Conservation (phyloP, 2,113 vertebrate genomes). For the Dasypus novemcinctus region DNA sequence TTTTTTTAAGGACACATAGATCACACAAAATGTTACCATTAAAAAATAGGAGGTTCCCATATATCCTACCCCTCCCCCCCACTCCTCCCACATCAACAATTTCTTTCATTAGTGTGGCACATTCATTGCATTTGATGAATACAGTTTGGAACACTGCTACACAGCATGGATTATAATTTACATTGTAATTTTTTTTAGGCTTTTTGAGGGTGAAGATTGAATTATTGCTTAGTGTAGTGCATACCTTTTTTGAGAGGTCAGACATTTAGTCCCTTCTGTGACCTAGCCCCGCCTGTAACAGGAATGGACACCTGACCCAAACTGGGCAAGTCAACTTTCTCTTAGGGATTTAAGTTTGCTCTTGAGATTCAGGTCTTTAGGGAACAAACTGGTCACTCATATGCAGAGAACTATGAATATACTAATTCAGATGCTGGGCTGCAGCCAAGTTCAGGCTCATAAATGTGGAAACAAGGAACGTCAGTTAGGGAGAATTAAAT, state of each 20-base stretch:
- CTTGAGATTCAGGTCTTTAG: background rate
- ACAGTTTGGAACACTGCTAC: too few species aligned
- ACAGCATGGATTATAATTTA: too few species aligned
- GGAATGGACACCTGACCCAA: background rate
- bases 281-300: background rate
- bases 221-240: background rate
- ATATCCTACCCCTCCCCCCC: too few species aligned
- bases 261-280: background rate
- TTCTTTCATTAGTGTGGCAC: too few species aligned
- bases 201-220: background rate
- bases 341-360: slow-evolving; percentile 6
- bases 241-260: background rate
- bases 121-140: too few species aligned
- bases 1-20: too few species aligned
- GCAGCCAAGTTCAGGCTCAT: background rate
- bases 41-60: too few species aligned
- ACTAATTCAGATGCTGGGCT: background rate
- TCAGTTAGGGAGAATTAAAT: background rate
- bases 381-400: background rate
- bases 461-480: background rate
- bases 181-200: too few species aligned
- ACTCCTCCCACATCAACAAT: too few species aligned
- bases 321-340: background rate
- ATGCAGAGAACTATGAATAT: slow-evolving; percentile 3
- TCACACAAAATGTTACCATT: too few species aligned